phyloP scores from a whole-genome alignment of 2,888 invertebrate species.

The Amiota minor region DNA sequence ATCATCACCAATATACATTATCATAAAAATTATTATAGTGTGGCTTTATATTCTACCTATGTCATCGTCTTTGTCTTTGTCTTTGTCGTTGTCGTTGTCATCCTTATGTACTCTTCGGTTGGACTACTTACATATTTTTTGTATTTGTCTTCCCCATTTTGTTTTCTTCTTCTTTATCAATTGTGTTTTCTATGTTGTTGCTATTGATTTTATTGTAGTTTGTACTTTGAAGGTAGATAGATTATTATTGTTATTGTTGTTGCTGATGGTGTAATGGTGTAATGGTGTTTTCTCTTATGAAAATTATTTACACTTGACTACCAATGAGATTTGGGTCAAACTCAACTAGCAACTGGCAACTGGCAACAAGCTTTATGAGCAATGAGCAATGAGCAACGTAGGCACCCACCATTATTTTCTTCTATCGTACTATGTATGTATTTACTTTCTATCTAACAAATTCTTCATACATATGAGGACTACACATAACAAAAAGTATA shows the following conservation, averaged over 20 bases:
- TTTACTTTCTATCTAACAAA: too few relatives aligned
- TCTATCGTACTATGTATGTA: too few relatives aligned
- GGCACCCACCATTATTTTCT: too few relatives aligned
- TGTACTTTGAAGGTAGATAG: background rate
- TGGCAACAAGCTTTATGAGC: too few relatives aligned
- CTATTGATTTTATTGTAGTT: slow-evolving; percentile 32
- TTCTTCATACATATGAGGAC: too few relatives aligned
- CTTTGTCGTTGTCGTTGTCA: background rate
- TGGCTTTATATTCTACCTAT: background rate
- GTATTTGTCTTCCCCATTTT: slow-evolving; percentile 24
- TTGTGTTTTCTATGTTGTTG: slow-evolving; percentile 11
- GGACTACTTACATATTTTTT: slow-evolving; percentile 3
- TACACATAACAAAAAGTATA: too few relatives aligned
- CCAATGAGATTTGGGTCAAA: slow-evolving; percentile 43
- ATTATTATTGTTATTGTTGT: slow-evolving; percentile 5
- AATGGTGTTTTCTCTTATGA: slow-evolving; percentile 8
- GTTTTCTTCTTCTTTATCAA: slow-evolving; percentile 10
- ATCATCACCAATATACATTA: background rate
- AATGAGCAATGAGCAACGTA: background rate
- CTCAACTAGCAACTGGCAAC: slow-evolving; percentile 27
- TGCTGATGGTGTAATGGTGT: too few relatives aligned
- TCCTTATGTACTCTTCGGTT: too few relatives aligned
- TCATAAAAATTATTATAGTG: too few relatives aligned
- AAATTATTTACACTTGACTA: slow-evolving; percentile 47
- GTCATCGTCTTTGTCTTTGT: background rate